A percentile compares a stretch with the other conserved stretches of the same genome.
These are phyloP conservation scores for Drosophila ficusphila DNA, from an alignment of 1,140 invertebrate species.

Conservation along the genomic window DNA sequence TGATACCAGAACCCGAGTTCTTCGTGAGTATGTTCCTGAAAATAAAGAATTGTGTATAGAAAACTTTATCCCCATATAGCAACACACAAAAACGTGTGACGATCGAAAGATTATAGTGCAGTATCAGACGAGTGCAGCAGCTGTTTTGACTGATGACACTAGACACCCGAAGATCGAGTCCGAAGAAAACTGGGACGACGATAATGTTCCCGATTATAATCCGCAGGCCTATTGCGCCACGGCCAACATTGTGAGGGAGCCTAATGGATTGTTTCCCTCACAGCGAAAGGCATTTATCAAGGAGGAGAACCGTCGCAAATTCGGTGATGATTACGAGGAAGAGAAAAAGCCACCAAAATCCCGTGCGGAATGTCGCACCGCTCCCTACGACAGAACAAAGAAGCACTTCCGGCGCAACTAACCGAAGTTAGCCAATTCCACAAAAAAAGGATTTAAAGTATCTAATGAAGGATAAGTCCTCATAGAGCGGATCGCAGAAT, in stretches of 20 bases:
- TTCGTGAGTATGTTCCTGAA: slow-evolving; percentile 35
- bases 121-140: slow-evolving; percentile 46
- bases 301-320: slow-evolving; percentile 46
- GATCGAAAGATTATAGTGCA: slow-evolving; percentile 71
- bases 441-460: too few species aligned
- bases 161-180: slow-evolving; percentile 54
- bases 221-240: slow-evolving; percentile 51
- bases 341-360: not conserved
- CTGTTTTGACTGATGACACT: slow-evolving; percentile 43
- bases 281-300: slow-evolving; percentile 66
- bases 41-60: not conserved
- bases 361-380: not conserved
- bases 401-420: too few species aligned
- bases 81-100: slow-evolving; percentile 52
- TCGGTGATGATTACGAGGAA: slow-evolving; percentile 33
- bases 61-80: slow-evolving; percentile 2
- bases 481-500: too few species aligned
- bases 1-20: slow-evolving; percentile 61
- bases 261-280: slow-evolving; percentile 52
- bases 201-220: slow-evolving; percentile 48
- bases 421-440: too few species aligned
- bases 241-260: slow-evolving; percentile 58
- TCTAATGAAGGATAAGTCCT: too few species aligned
- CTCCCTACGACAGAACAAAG: slow-evolving; percentile 11
- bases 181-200: slow-evolving; percentile 73